Base-by-base conservation (phyloP, 2,797 vertebrate species). In the Hippocampus kuda region DNA sequence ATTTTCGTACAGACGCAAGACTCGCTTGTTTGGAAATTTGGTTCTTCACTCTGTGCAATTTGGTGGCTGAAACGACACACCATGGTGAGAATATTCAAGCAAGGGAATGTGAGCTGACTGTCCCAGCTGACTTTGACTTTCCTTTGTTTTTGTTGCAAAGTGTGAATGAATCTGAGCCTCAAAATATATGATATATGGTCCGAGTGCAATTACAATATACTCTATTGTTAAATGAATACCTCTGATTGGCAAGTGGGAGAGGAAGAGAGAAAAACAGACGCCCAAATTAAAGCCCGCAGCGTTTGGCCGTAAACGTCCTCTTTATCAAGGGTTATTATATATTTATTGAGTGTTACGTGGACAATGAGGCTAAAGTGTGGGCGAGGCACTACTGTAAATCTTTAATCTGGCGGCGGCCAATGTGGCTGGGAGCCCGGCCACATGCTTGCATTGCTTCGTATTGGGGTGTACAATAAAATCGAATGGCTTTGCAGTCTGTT, bases 351-450 rank as follows among this genome's bases (percentile, higher is more conserved):
- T 42, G 10, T 15, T 63, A 13, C 18, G 38, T 24, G 42, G 61
- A 65, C 42, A 65, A 24, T 9, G 16, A 26, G 42, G 42, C 62
- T 26, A 46, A 46, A 65, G n/a, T 15, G 38, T 46, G 62, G 62
- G 62, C 44, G 62, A 64, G 38, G 41, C 10, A 13, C 62, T 15
- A 79, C 24, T 66, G 65, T 66, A 53, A 66, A 49, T 66, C 48
- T 34, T 34, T 16, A 20, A 61, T 20, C 15, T 38, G 59, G 59
- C 16, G 13, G 27, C 5, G 13, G 27, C 30, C 27, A 60, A 60
- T 16, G 20, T 60, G 26, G 53, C 53, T 24, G 53, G 1, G 59
- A 60, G 59, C 26, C 34, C 59, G 18, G 59, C 2, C 27, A 27
- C 44, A 8, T 5, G 65, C 44, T 48, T 51, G 48, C 27, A 22